phyloP scores from a whole-genome alignment of 2,888 invertebrate species.

The Tanytarsus gracilentus region DNA sequence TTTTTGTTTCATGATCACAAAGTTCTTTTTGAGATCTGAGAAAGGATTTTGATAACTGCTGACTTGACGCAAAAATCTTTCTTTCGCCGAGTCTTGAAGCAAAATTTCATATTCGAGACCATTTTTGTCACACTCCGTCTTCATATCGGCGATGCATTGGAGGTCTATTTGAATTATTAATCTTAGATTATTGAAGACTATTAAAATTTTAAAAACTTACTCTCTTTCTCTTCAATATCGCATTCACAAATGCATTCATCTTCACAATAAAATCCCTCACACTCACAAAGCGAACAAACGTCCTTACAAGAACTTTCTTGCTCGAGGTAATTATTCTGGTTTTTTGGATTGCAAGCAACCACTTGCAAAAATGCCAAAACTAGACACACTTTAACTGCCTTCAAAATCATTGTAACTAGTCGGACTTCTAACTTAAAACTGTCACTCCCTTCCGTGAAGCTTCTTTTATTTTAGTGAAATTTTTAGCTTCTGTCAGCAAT shows the following conservation, averaged over 20 bases:
- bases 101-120: slow-evolving; percentile 24
- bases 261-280: slow-evolving; percentile 42
- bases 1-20: slow-evolving; percentile 12
- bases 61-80: slow-evolving; percentile 10
- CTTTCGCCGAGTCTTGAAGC: slow-evolving; percentile 22
- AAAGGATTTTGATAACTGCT: neutral
- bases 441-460: neutral
- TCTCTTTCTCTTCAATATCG: slow-evolving; percentile 35
- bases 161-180: slow-evolving; percentile 11
- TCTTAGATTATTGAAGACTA: neutral
- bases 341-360: neutral
- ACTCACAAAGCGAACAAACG: slow-evolving; percentile 40
- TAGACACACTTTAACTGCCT: neutral
- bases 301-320: slow-evolving; percentile 38
- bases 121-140: slow-evolving; percentile 21
- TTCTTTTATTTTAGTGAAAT: slow-evolving; percentile 13
- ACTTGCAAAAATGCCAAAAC: neutral
- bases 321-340: slow-evolving; percentile 35
- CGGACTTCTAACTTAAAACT: slow-evolving; percentile 11
- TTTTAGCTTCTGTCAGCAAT: slow-evolving; percentile 10
- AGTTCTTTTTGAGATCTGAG: neutral
- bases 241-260: slow-evolving; percentile 44
- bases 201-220: slow-evolving; percentile 19
- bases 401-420: neutral
- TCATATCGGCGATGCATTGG: slow-evolving; percentile 27